phyloP scores from a whole-genome alignment of 2,113 vertebrate species.

The Anhinga anhinga region DNA sequence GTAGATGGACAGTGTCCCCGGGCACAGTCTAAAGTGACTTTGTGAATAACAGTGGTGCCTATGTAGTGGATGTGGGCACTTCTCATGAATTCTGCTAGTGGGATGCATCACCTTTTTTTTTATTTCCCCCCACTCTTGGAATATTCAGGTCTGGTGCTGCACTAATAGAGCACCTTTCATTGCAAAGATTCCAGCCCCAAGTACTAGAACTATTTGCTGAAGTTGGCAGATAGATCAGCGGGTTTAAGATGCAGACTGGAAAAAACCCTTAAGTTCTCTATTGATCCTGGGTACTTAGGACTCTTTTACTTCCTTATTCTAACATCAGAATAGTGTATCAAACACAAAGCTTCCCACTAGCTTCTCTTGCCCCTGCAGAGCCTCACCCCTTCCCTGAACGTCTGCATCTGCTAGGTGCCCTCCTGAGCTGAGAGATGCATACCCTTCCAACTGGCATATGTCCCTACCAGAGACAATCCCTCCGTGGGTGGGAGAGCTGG shows the following conservation, averaged over 20 bases:
- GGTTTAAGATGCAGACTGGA: neutral
- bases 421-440: neutral
- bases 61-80: neutral
- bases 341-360: neutral
- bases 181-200: neutral
- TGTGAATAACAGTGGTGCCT: neutral
- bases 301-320: neutral
- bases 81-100: neutral
- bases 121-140: rapidly evolving
- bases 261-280: neutral
- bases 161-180: neutral
- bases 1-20: neutral
- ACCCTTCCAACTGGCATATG: neutral
- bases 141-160: neutral
- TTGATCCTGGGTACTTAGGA: neutral
- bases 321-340: neutral
- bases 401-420: neutral
- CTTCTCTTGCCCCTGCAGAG: neutral
- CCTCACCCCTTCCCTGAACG: neutral
- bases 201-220: neutral
- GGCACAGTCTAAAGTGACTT: neutral
- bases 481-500: neutral
- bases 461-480: neutral
- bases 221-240: neutral
- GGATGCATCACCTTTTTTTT: neutral